Conservation (phyloP, 2,888 invertebrate genomes). For the Zaprionus lineosus region DNA sequence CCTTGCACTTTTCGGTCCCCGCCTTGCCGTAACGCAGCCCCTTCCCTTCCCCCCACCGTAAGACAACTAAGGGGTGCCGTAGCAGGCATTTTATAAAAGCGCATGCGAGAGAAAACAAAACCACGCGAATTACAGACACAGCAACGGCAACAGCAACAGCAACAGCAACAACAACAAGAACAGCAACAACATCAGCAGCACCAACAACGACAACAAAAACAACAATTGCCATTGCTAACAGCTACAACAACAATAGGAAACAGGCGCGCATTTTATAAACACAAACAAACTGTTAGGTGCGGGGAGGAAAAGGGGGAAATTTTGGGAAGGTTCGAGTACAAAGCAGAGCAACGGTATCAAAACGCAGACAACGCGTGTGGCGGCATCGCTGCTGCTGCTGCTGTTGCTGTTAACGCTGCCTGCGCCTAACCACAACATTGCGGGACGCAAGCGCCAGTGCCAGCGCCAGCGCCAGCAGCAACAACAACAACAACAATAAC, state of each 20-base stretch:
- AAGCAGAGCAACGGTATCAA: slow-evolving; percentile 28
- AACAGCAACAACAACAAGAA: slow-evolving; percentile 14
- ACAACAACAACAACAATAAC: slow-evolving; percentile 28
- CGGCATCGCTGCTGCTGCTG: slow-evolving; percentile 17
- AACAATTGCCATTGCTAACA: slow-evolving; percentile 5
- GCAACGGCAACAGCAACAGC: slow-evolving; percentile 26
- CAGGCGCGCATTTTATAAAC: slow-evolving; percentile 57
- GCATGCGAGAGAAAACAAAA: slow-evolving; percentile 69
- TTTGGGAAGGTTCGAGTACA: slow-evolving; percentile 1
- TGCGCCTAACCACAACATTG: slow-evolving; percentile 56
- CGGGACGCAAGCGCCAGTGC: slow-evolving; percentile 34
- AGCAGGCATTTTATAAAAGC: slow-evolving; percentile 54
- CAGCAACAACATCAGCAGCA: too few species aligned
- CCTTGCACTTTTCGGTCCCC: slow-evolving; percentile 62
- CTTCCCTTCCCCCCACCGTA: too few species aligned
- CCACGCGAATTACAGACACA: slow-evolving; percentile 60
- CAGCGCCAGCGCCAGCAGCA: slow-evolving; percentile 20
- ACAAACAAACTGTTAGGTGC: slow-evolving; percentile 52
- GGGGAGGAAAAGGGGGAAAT: neutral
- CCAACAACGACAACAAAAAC: slow-evolving; percentile 22
- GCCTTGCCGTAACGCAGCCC: slow-evolving; percentile 24
- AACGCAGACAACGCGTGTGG: slow-evolving; percentile 54
- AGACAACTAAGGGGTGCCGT: slow-evolving; percentile 29
- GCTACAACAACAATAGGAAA: slow-evolving; percentile 60
- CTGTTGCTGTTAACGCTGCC: slow-evolving; percentile 34